Percentiles rank a stretch among this genome's conserved stretches.
Conservation (phyloP, 2,888 invertebrate genomes). For the Ernsta delagoae region DNA sequence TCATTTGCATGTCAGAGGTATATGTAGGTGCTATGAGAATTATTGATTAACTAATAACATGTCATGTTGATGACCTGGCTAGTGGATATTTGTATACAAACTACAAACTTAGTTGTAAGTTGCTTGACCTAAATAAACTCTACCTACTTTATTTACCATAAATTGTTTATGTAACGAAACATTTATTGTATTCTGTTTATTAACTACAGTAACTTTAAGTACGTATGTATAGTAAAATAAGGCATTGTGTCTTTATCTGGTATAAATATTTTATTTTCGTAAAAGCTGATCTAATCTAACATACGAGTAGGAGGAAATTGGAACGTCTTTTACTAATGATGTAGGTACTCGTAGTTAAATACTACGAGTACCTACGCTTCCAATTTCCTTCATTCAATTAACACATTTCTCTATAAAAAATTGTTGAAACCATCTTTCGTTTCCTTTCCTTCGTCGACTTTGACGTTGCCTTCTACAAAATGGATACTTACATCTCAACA, state of each 20-base stretch:
- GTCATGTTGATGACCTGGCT: constrained; percentile 15
- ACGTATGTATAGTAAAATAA: too few species aligned
- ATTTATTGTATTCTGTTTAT: neutral
- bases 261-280: too few species aligned
- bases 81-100: constrained; percentile 21
- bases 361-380: too few species aligned
- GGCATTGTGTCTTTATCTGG: too few species aligned
- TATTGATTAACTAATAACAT: constrained; percentile 14
- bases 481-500: constrained; percentile 95
- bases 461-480: neutral
- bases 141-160: too few species aligned
- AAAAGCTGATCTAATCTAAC: too few species aligned
- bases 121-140: neutral
- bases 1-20: neutral
- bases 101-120: neutral
- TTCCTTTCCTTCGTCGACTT: neutral
- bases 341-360: too few species aligned
- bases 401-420: too few species aligned
- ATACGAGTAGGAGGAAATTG: too few species aligned
- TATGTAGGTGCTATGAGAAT: neutral
- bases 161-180: neutral
- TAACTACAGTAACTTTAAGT: neutral
- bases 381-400: too few species aligned
- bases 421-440: neutral
- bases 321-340: too few species aligned